Percentiles rank a stretch among this genome's conserved stretches.
phyloP scores from a whole-genome alignment of 2,888 invertebrate genomes.

The Oscheius sp. region DNA sequence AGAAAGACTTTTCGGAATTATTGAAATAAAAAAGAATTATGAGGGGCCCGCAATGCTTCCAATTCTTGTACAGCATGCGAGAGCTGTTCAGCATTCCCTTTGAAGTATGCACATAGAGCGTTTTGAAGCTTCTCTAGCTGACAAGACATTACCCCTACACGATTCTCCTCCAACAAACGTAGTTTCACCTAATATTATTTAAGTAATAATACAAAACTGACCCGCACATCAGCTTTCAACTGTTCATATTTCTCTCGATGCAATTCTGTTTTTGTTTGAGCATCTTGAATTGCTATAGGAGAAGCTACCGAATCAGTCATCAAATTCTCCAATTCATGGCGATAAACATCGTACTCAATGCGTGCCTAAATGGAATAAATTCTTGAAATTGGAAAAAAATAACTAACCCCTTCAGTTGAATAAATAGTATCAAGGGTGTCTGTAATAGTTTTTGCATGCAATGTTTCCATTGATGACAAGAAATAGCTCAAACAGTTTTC shows the following conservation, averaged over 20 bases:
- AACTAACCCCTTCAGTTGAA: slow-evolving; percentile 83
- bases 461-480: slow-evolving; percentile 90
- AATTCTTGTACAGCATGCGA: slow-evolving; percentile 48
- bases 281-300: slow-evolving; percentile 75
- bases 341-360: slow-evolving; percentile 96
- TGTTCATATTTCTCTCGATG: slow-evolving; percentile 91
- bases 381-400: neutral
- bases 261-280: slow-evolving; percentile 83
- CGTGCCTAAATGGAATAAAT: slow-evolving; percentile 71
- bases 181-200: slow-evolving; percentile 81
- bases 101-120: slow-evolving; percentile 54
- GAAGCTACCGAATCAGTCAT: slow-evolving; percentile 74
- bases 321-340: slow-evolving; percentile 88
- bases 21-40: slow-evolving; percentile 16
- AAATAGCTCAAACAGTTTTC: slow-evolving; percentile 79
- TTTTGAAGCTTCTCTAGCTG: slow-evolving; percentile 55
- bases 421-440: slow-evolving; percentile 85
- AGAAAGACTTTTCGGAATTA: slow-evolving; percentile 3
- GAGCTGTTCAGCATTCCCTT: slow-evolving; percentile 52
- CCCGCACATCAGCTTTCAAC: slow-evolving; percentile 86
- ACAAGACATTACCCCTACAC: slow-evolving; percentile 78
- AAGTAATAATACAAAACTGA: slow-evolving; percentile 17
- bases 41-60: slow-evolving; percentile 23
- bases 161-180: slow-evolving; percentile 93
- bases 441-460: slow-evolving; percentile 96